Conservation (phyloP, 1,140 invertebrate genomes). For the Leptinotarsa lineolata region DNA sequence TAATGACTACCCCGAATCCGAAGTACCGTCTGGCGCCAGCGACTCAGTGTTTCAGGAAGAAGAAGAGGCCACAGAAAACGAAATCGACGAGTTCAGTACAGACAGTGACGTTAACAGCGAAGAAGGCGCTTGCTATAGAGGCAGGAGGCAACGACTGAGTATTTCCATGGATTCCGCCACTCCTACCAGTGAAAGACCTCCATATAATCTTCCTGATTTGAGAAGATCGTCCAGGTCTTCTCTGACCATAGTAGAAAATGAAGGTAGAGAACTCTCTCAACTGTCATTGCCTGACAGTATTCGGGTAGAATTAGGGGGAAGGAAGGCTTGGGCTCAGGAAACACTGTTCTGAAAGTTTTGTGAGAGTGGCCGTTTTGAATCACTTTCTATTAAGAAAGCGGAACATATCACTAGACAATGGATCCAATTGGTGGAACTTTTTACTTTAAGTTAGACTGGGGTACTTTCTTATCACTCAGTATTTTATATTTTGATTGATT, state of each 20-base stretch:
- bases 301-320: conserved; percentile 36
- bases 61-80: conserved; percentile 72
- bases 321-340: conserved; percentile 46
- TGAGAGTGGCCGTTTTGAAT: neutral
- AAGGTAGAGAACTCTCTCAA: conserved; percentile 35
- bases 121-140: conserved; percentile 43
- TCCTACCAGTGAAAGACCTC: conserved; percentile 31
- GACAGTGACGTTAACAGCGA: conserved; percentile 68
- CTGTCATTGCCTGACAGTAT: conserved; percentile 39
- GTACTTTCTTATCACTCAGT: too few species aligned
- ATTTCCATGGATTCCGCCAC: conserved; percentile 5
- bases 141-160: conserved; percentile 32
- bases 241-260: conserved; percentile 35
- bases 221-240: conserved; percentile 40
- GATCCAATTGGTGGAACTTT: too few species aligned
- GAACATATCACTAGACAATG: conserved; percentile 7
- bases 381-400: neutral
- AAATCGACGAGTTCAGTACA: conserved; percentile 78
- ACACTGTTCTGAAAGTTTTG: conserved; percentile 56
- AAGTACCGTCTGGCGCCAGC: conserved; percentile 67
- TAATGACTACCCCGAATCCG: conserved; percentile 69
- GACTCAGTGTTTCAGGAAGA: conserved; percentile 76
- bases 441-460: too few species aligned
- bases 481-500: too few species aligned
- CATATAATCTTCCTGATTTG: conserved; percentile 20